These are phyloP conservation scores for Sarotherodon lohbergeri DNA, from an alignment of 2,113 vertebrate genomes.

Conservation along the genomic window DNA sequence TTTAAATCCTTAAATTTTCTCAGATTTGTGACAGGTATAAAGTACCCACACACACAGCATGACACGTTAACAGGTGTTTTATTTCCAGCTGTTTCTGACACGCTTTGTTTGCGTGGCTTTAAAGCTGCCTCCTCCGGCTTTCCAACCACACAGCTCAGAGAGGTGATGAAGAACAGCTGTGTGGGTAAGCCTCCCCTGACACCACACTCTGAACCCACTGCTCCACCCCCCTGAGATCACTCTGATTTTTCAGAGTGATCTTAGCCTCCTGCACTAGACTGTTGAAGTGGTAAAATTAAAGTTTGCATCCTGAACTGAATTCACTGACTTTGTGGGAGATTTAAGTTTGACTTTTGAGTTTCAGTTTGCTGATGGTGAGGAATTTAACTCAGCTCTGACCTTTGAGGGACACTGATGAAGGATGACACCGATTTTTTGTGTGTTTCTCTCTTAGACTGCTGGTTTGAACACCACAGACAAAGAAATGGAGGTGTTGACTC, in stretches of 20 bases:
- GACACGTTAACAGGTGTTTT: background rate
- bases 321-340: background rate
- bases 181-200: background rate
- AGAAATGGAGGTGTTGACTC: conserved; percentile 86
- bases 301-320: background rate
- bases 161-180: background rate
- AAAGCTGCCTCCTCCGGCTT: background rate
- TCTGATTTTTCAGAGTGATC: background rate
- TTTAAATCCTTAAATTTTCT: background rate
- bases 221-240: background rate
- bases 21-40: background rate
- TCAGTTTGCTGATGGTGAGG: background rate
- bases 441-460: conserved; percentile 71
- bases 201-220: background rate
- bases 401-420: background rate
- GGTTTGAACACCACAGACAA: conserved; percentile 87
- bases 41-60: background rate
- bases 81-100: background rate
- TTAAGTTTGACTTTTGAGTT: background rate
- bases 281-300: background rate
- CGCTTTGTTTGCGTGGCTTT: background rate
- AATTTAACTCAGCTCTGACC: background rate
- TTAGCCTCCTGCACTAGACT: background rate
- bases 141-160: background rate
- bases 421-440: background rate